Conservation (phyloP, 2,797 vertebrate species). For the Trachurus trachurus region DNA sequence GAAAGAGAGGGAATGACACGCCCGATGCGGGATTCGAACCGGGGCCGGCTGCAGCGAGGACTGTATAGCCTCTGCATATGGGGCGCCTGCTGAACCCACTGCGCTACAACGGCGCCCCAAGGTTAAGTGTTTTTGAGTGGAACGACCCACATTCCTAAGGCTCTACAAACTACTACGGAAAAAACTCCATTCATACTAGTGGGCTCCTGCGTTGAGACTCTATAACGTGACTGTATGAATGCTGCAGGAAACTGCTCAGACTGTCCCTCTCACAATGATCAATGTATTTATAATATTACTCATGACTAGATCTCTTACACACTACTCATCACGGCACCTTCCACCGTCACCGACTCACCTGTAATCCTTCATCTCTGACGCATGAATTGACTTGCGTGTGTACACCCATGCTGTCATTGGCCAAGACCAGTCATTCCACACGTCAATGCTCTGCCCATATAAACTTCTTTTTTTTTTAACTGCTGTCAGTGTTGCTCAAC, state of each 20-base stretch:
- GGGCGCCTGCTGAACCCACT: too few relatives aligned
- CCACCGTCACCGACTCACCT: background rate
- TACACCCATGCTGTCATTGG: background rate
- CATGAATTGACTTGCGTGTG: background rate
- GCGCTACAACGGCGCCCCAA: too few relatives aligned
- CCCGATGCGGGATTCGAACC: too few relatives aligned
- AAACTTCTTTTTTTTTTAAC: background rate
- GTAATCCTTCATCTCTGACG: background rate
- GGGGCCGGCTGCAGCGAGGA: too few relatives aligned
- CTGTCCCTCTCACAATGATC: background rate
- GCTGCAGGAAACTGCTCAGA: background rate
- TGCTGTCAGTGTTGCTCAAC: slow-evolving; percentile 25
- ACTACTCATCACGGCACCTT: background rate
- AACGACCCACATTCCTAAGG: background rate
- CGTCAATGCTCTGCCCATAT: background rate
- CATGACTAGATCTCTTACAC: background rate
- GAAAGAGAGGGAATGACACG: too few relatives aligned
- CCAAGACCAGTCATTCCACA: background rate
- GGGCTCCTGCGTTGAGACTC: background rate
- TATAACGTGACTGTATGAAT: background rate
- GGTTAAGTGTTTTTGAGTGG: background rate
- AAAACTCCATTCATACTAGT: background rate
- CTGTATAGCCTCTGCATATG: too few relatives aligned
- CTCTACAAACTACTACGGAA: background rate
- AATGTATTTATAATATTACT: background rate